Evolutionary conservation across 2,113 vertebrate species (phyloP).

Genomic region (Tupaia tana): DNA sequence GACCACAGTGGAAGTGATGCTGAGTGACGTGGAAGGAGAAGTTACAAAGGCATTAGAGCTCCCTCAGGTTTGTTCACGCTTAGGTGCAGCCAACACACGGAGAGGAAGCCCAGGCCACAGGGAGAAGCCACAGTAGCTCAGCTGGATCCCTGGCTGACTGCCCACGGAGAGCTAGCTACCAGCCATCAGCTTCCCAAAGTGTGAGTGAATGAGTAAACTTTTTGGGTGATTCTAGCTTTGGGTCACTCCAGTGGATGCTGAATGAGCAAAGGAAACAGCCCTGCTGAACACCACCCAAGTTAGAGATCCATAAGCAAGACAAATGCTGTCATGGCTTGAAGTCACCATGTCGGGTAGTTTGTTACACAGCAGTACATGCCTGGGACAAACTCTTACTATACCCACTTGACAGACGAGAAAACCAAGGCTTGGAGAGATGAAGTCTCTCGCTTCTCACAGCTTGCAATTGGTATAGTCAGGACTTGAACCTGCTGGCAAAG

Average conservation of each 20-base stretch:
- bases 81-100: background rate
- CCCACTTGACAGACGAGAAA: constrained; percentile 5
- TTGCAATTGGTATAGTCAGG: background rate
- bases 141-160: background rate
- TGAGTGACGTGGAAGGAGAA: background rate
- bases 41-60: background rate
- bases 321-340: background rate
- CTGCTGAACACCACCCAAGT: background rate
- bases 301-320: background rate
- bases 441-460: background rate
- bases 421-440: background rate
- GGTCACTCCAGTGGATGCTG: background rate
- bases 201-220: background rate
- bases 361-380: background rate
- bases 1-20: background rate
- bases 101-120: background rate
- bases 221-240: background rate
- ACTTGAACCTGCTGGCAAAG: background rate
- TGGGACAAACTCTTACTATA: background rate
- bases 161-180: too few species aligned
- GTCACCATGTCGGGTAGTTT: background rate
- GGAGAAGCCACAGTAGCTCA: background rate
- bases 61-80: background rate
- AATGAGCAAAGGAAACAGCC: background rate
- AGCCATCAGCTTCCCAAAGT: background rate